Conservation (phyloP, 2,888 invertebrate genomes). For the Euzetes globulus region DNA sequence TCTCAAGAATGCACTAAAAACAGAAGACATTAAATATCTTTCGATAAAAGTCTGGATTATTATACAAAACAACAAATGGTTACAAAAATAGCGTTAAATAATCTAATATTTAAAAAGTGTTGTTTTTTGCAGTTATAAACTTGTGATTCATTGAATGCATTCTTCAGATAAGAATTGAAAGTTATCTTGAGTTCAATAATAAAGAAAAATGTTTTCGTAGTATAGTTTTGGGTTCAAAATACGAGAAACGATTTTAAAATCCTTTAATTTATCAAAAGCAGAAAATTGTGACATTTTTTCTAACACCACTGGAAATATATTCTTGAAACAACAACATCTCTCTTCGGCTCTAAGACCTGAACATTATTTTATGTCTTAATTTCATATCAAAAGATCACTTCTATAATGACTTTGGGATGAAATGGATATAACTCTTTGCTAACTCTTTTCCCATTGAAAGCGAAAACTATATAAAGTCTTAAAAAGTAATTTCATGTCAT, state of each 20-base stretch:
- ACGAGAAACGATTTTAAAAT: neutral
- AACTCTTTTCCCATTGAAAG: neutral
- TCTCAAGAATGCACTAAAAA: no score
- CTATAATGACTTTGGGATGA: neutral
- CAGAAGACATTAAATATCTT: no score
- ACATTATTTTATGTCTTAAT: conserved; percentile 14
- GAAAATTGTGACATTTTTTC: neutral
- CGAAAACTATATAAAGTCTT: conserved; percentile 8
- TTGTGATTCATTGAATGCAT: no score
- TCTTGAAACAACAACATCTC: neutral
- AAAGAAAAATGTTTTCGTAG: neutral
- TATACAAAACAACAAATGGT: no score
- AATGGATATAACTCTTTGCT: neutral
- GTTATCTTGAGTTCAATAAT: no score
- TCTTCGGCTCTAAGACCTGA: neutral
- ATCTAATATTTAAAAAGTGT: no score
- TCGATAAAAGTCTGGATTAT: no score
- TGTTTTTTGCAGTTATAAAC: no score
- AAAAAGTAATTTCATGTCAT: conserved; percentile 22
- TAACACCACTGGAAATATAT: neutral
- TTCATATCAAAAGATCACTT: neutral
- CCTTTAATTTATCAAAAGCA: conserved; percentile 1
- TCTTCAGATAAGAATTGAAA: no score
- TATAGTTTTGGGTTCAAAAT: neutral
- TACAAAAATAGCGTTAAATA: no score